Percentiles rank a stretch among this genome's conserved stretches.
Conservation (phyloP, 2,888 invertebrate genomes). For the Hartigia nigra region DNA sequence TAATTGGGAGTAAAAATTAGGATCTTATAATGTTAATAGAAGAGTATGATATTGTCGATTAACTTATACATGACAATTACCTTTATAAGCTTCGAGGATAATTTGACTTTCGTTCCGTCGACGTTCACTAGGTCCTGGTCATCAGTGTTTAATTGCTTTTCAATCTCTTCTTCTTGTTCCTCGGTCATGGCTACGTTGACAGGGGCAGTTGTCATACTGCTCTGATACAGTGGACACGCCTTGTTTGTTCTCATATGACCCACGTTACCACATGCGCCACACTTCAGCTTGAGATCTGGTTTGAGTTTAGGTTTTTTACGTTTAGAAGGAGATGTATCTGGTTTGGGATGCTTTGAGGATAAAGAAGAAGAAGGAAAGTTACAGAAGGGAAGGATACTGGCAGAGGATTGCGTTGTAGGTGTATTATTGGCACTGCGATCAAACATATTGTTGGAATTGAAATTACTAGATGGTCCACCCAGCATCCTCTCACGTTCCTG, state of each 20-base stretch:
- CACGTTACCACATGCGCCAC: constrained; percentile 95
- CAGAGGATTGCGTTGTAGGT: constrained; percentile 25
- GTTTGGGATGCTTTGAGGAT: constrained; percentile 50
- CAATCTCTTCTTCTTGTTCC: constrained; percentile 85
- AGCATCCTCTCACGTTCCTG: constrained; percentile 84
- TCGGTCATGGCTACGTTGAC: constrained; percentile 81
- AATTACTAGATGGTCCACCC: constrained; percentile 65
- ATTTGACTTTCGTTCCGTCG: constrained; percentile 93
- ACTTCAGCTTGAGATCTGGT: constrained; percentile 91
- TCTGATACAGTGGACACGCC: constrained; percentile 94
- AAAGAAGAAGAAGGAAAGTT: constrained; percentile 52
- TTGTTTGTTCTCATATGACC: constrained; percentile 93
- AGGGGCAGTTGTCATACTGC: constrained; percentile 71
- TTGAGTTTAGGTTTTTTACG: constrained; percentile 87
- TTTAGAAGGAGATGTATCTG: constrained; percentile 69
- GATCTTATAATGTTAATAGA: constrained; percentile 4
- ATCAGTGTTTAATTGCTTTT: constrained; percentile 80
- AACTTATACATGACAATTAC: constrained; percentile 59
- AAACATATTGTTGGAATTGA: constrained; percentile 37
- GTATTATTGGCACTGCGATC: constrained; percentile 51
- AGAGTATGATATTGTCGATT: neutral
- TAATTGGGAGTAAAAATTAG: constrained; percentile 2
- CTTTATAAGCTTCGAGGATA: constrained; percentile 89
- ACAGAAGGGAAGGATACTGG: constrained; percentile 35
- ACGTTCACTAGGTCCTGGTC: constrained; percentile 91